Base-by-base conservation (phyloP, 1,140 invertebrate species). In the Diorhabda carinulata region DNA sequence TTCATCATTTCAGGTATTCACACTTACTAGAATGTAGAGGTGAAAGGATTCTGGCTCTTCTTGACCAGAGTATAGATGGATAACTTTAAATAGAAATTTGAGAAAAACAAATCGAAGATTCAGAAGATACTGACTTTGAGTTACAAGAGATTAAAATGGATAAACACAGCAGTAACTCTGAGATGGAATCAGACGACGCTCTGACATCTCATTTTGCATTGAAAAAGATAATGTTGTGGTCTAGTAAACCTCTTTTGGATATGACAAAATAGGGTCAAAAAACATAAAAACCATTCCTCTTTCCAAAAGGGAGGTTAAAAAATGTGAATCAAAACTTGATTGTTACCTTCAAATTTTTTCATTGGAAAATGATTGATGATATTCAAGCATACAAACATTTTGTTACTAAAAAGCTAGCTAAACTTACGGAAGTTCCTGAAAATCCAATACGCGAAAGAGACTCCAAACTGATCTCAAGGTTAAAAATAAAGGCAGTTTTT, bases 21-120 rank as follows among this genome's bases (percentile, higher is more conserved):
- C 56, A 57, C 56, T 57, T 57, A 57, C 56, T 57, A 9, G 6
- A 57, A 9, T 57, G 56, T 57, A 8, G 56, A 57, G 56, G 56
- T 57, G 5, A 57, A 57, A 57, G 56, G 56, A 57, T 57, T 57
- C 56, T 57, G 56, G 56, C 56, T 57, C 56, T 57, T 57, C 10
- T 57, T 9, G 56, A 57, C 56, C 56, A 10, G 56, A 5, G 10
- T 57, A 9, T 5, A 57, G 56, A 57, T 57, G 6, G 10, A 57
- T 8, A 57, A 0, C 56, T 10, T 8, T 4, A 57, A 57, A 57
- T 2, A 57, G 1, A 10, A 57, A 57, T 57, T 10, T 10, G 10
- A 57, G 6, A 57, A 57, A 10, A 57, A 10, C 8, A 57, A 57
- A 57, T 57, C 56, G 56, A 57, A 4, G 56, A 57, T 57, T 10